Evolutionary conservation across 2,797 vertebrate genomes (phyloP), one percentile per base, ranked within the genome.

Genomic region (Chaenodraco wilsoni): DNA sequence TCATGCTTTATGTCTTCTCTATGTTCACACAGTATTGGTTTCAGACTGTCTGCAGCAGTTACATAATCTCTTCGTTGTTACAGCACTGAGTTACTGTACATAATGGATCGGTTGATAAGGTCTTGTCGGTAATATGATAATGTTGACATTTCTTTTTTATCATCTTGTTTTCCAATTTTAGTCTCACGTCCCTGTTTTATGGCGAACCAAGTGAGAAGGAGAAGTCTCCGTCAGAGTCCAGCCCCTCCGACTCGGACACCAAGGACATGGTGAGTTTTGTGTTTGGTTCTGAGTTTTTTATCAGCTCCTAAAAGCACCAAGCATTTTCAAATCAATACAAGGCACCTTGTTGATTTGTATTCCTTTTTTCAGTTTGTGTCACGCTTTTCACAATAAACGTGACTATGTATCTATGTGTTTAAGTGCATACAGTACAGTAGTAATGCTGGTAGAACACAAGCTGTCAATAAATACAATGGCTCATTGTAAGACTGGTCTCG

Each of bases 181-280:
- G 98, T 88, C 90, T 99, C 82, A 97, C 97, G 0, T 99, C 98
- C 0, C 92, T 99, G 81, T 98, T 99, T 92, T 98, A 99, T 0
- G 98, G 98, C 78, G 98, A 99, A 86, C 96, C 96, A 48, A 98
- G 96, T 0, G 97, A 99, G 89, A 99, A 98, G 85, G 97, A 98
- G n/a, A 98, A 98, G 87, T 97, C 97, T 4, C 97, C 98, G 0
- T 98, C 97, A 0, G 98, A 99, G 86, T 94, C 93, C 89, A 95
- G 96, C 66, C 96, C 97, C 11, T 91, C 97, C 21, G 97, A 99
- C 57, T 90, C 91, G 0, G 96, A 97, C 67, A 95, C 92, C 81
- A 98, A 96, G 89, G 97, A 99, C 57, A 90, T 95, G 83, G 90
- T 91, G 69, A 89, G 88, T 82, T 79, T 41, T 40, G 17, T 61